A percentile compares a stretch with the other conserved stretches of the same genome.
Evolutionary conservation across 92 coral and sea anemone genomes (phyloP).

Genomic region (Epizoanthus rinbou): DNA sequence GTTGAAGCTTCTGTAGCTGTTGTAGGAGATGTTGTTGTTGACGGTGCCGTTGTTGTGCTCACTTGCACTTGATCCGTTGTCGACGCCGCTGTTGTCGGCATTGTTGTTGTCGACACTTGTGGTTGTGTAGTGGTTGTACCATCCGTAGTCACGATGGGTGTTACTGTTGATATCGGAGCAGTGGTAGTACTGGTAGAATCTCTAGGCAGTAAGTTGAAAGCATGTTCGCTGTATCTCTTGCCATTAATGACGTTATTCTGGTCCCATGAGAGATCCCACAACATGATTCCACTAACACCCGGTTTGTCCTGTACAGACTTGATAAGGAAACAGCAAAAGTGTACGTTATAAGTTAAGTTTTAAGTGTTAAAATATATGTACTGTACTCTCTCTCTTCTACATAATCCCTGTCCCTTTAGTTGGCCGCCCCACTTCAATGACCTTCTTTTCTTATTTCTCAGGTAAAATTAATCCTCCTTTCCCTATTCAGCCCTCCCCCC

Average conservation of each 20-base stretch:
- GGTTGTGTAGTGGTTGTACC: no score
- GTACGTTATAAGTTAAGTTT: neutral
- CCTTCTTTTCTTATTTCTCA: no score
- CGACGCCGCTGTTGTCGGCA: no score
- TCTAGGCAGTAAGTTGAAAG: constrained; percentile 57
- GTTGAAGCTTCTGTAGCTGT: constrained; percentile 44
- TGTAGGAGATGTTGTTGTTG: neutral
- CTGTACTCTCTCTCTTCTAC: no score
- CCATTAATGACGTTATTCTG: constrained; percentile 69
- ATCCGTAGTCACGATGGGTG: neutral
- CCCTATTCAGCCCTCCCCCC: no score
- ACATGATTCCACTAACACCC: constrained; percentile 73
- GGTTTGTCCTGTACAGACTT: constrained; percentile 76
- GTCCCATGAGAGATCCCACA: constrained; percentile 82
- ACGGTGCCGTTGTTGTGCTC: constrained; percentile 4
- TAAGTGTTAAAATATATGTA: no score
- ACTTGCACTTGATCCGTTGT: no score
- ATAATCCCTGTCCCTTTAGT: no score
- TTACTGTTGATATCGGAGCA: constrained; percentile 45
- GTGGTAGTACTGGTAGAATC: constrained; percentile 1
- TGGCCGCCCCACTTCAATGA: no score
- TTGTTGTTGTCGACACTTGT: no score
- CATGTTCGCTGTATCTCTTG: constrained; percentile 66
- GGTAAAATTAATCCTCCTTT: no score
- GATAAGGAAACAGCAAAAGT: neutral